Percentiles rank a stretch among this genome's conserved stretches.
phyloP scores from a whole-genome alignment of 2,797 vertebrate species.

The Myotis daubentonii region DNA sequence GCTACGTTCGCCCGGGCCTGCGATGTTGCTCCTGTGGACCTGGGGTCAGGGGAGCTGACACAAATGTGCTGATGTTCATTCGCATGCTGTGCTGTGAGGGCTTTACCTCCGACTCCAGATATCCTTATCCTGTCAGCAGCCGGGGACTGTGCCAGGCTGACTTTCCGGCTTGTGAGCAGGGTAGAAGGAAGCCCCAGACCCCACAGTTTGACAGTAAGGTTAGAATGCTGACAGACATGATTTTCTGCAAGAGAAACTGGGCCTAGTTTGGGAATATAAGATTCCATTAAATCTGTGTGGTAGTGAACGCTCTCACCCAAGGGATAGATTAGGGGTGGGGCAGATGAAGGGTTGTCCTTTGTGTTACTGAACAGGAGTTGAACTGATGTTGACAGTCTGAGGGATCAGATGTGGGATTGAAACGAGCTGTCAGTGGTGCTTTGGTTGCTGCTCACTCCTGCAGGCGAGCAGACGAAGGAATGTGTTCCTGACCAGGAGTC shows the following conservation, averaged over 20 bases:
- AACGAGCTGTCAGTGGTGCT: neutral
- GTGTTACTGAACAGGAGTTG: neutral
- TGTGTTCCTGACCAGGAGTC: neutral
- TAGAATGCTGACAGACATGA: neutral
- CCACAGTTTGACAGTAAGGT: neutral
- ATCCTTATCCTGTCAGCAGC: neutral
- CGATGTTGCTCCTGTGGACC: neutral
- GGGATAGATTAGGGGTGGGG: neutral
- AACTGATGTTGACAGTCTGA: neutral
- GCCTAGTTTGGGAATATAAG: neutral
- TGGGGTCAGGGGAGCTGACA: neutral
- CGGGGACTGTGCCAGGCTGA: neutral
- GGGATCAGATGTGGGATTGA: neutral
- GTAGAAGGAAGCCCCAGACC: neutral
- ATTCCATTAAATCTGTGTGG: neutral
- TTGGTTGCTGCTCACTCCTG: neutral
- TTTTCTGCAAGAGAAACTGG: neutral
- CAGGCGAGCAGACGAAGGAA: neutral
- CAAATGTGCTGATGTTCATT: neutral
- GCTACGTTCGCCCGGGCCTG: neutral
- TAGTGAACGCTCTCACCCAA: neutral
- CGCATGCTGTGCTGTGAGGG: neutral
- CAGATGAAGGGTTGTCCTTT: neutral
- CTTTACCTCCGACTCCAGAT: neutral
- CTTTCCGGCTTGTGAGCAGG: neutral